Evolutionary conservation across 2,888 invertebrate species (phyloP).

Genomic region (Leptinotarsa juncta): DNA sequence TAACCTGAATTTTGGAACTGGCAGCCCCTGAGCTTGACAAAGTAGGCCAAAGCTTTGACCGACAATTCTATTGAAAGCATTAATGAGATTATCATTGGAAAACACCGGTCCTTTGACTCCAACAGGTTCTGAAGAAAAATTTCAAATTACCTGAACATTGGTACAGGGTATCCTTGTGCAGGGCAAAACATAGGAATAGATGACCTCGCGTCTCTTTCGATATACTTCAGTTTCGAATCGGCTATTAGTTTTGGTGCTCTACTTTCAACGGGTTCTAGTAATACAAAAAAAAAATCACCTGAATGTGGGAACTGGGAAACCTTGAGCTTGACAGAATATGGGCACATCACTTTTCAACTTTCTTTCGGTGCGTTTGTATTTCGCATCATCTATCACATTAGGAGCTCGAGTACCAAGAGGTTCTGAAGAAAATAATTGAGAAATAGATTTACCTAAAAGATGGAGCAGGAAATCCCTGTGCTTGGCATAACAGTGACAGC

Average conservation of each 20-base stretch:
- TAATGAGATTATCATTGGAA: constrained; percentile 76
- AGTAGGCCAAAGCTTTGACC: constrained; percentile 70
- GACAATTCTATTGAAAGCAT: constrained; percentile 72
- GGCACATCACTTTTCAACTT: constrained; percentile 31
- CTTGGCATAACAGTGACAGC: constrained; percentile 67
- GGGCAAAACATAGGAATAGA: constrained; percentile 66
- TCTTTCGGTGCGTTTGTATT: constrained; percentile 40
- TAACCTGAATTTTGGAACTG: constrained; percentile 62
- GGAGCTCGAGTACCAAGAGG: constrained; percentile 65
- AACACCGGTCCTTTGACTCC: constrained; percentile 80
- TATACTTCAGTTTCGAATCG: constrained; percentile 55
- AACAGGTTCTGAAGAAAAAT: constrained; percentile 71
- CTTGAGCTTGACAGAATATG: constrained; percentile 71
- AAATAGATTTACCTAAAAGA: constrained; percentile 67
- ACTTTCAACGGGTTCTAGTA: constrained; percentile 65
- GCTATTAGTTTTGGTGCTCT: constrained; percentile 68
- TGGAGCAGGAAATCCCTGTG: constrained; percentile 71
- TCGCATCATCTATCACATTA: constrained; percentile 54
- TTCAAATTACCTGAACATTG: constrained; percentile 65
- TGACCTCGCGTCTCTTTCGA: constrained; percentile 53
- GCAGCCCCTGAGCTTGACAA: constrained; percentile 78
- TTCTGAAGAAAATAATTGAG: constrained; percentile 55
- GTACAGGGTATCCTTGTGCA: constrained; percentile 71
- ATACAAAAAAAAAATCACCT: constrained; percentile 60
- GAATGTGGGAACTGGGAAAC: constrained; percentile 69